Percentiles rank a stretch among this genome's conserved stretches.
Conservation (phyloP, 2,113 vertebrate species). For the Eonycteris spelaea region DNA sequence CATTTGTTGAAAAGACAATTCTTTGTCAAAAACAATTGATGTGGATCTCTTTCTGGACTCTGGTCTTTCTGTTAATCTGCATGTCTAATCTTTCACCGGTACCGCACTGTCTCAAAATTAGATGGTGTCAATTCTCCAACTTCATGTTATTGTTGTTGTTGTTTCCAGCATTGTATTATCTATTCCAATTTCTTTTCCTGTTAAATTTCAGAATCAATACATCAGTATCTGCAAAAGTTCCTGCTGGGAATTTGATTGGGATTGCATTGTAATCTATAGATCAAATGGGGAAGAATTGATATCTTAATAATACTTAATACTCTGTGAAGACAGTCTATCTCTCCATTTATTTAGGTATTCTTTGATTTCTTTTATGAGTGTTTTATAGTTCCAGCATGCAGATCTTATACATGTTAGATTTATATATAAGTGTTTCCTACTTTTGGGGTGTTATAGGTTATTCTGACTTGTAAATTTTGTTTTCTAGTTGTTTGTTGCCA, state of each 20-base stretch:
- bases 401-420: neutral
- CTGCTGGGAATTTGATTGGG: neutral
- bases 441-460: neutral
- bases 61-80: neutral
- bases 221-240: neutral
- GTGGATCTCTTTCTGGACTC: neutral
- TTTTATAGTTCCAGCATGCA: neutral
- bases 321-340: neutral
- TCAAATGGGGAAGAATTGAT: neutral
- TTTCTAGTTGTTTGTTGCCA: neutral
- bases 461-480: neutral
- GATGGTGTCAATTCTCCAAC: neutral
- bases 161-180: neutral
- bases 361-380: neutral
- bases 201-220: neutral
- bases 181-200: neutral
- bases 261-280: neutral
- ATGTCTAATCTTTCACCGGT: neutral
- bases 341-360: neutral
- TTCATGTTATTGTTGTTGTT: neutral
- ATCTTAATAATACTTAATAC: neutral
- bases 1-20: slow-evolving; percentile 5
- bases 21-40: neutral
- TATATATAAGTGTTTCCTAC: neutral
- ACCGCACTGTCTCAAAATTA: neutral